phyloP scores from a whole-genome alignment of 2,888 invertebrate genomes.

The Leptopterna dolabrata region DNA sequence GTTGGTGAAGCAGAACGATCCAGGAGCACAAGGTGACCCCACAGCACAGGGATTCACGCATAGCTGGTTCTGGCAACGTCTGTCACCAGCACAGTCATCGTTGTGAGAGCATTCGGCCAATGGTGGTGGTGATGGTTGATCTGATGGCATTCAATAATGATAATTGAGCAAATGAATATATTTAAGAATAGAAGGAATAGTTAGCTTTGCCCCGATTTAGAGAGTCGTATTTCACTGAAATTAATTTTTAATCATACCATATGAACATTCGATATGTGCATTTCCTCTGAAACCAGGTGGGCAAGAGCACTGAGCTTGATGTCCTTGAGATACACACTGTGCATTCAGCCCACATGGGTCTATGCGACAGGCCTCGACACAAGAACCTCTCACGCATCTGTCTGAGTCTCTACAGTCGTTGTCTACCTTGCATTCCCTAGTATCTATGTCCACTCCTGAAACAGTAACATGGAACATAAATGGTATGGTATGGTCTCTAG shows the following conservation, averaged over 20 bases:
- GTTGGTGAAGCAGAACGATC: constrained; percentile 85
- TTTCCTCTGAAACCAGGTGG: constrained; percentile 83
- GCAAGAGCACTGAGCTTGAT: constrained; percentile 83
- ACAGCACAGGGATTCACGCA: constrained; percentile 83
- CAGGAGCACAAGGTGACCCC: constrained; percentile 78
- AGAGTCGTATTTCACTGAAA: neutral
- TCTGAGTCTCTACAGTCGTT: constrained; percentile 81
- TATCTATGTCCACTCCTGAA: constrained; percentile 64
- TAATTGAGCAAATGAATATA: constrained; percentile 15
- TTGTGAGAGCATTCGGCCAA: constrained; percentile 80
- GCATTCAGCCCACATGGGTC: constrained; percentile 87
- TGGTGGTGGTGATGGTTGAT: constrained; percentile 66
- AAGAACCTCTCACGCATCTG: constrained; percentile 80
- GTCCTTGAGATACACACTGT: constrained; percentile 80
- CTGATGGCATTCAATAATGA: constrained; percentile 64
- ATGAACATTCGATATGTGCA: constrained; percentile 80
- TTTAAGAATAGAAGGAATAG: neutral
- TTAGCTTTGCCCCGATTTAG: too few species aligned
- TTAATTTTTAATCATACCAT: neutral
- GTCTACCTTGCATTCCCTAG: constrained; percentile 76
- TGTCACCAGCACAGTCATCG: constrained; percentile 81
- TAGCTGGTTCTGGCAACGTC: constrained; percentile 79
- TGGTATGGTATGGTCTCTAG: too few species aligned
- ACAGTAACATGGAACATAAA: neutral
- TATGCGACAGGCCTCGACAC: constrained; percentile 82